phyloP scores from a whole-genome alignment of 2,113 vertebrate genomes.

The Tachysurus fulvidraco region DNA sequence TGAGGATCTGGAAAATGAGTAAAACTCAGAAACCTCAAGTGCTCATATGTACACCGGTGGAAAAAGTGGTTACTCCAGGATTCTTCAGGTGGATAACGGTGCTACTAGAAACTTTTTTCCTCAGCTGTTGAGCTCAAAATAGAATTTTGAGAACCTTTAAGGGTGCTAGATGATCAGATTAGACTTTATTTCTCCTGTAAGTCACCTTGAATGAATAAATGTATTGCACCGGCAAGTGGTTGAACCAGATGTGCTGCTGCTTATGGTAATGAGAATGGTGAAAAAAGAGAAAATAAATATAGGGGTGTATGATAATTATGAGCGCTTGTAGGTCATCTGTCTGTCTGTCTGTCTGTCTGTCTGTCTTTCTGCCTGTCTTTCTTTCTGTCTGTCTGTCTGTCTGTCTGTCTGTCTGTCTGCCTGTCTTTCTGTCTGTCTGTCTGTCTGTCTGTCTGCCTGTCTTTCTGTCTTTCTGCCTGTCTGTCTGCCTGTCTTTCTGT shows the following conservation, averaged over 20 bases:
- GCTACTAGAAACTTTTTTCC: background rate
- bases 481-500: background rate
- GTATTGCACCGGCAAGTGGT: conserved; percentile 41
- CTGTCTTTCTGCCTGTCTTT: no score
- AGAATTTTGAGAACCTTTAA: background rate
- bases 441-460: no score
- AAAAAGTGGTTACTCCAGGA: background rate
- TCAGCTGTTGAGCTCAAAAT: background rate
- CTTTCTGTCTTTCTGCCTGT: no score
- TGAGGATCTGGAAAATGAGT: background rate
- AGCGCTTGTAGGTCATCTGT: background rate
- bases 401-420: no score
- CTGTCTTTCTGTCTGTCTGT: background rate
- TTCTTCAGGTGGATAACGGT: background rate
- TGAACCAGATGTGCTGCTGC: conserved; percentile 54
- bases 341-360: background rate
- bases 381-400: background rate
- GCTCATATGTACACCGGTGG: background rate
- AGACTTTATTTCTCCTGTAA: background rate
- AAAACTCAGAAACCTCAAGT: background rate
- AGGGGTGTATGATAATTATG: conserved; percentile 11
- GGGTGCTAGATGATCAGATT: background rate
- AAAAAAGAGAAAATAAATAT: conserved; percentile 49
- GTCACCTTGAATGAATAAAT: background rate
- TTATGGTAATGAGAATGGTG: conserved; percentile 57